Evolutionary conservation across 2,113 vertebrate species (phyloP), one percentile per base, ranked within the genome.

Genomic region (Pogona vitticeps): DNA sequence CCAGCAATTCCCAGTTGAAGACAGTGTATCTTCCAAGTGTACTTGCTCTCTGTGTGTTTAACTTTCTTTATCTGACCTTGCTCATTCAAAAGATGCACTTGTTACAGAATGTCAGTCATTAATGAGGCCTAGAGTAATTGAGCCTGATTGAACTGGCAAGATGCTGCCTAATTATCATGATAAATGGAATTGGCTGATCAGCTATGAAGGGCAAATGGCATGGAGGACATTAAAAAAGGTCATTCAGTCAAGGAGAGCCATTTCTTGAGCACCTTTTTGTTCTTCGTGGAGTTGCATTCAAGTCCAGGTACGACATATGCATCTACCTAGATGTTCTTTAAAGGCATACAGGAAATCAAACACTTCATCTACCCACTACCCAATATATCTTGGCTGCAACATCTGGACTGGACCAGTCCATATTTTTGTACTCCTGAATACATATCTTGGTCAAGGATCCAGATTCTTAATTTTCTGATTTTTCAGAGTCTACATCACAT

Each of bases 101-200:
- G 95, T 93, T 97, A 97, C 94, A 95, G 87, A 91, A 94, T 97
- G 97, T 97, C 97, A 97, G 94, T 97, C 97, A 96, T 94, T 97
- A 97, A 97, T 97, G 97, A 97, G 96, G 95, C 95, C 96, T 96
- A 96, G 97, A 96, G 96, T 97, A 97, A 98, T 98, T 97, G 97
- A 96, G 96, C 94, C 96, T 97, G 97, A 98, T 98, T 97, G 96
- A 97, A 94, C 95, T 97, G 97, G 97, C 96, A 96, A 96, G 94
- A 95, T 95, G 97, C 96, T 97, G 95, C 95, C 94, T 97, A 97
- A 97, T 98, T 98, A 98, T 94, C 97, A 96, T 98, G 97, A 98
- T 96, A 96, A 97, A 97, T 97, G 92, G 95, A 97, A 97, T 92
- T 95, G 96, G 95, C 92, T 97, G 96, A 97, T 97, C 96, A 95